A percentile compares a stretch with the other conserved stretches of the same genome.
phyloP scores from a whole-genome alignment of 2,797 vertebrate species.

The Enteromius afrohamiltoni region DNA sequence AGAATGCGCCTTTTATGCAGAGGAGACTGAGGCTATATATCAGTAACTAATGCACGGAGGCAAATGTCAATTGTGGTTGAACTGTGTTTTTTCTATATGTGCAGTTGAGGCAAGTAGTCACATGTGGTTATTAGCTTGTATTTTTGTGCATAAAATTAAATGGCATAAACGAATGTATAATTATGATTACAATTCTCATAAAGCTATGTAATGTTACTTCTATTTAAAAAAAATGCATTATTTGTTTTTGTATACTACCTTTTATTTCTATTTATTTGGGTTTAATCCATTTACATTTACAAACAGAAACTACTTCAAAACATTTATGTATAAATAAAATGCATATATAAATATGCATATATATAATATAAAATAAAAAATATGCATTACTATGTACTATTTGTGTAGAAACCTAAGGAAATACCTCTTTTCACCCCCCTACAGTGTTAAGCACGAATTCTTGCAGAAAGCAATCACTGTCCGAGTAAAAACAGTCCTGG shows the following conservation, averaged over 20 bases:
- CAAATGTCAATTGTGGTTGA: neutral
- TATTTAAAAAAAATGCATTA: neutral
- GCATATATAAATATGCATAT: neutral
- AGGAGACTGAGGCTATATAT: neutral
- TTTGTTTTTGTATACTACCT: neutral
- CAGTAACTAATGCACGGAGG: neutral
- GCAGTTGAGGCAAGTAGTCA: neutral
- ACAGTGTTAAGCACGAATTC: conserved; percentile 1
- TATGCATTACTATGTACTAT: neutral
- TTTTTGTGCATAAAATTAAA: neutral
- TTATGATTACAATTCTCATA: neutral
- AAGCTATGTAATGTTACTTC: neutral
- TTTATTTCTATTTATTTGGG: neutral
- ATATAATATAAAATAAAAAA: neutral
- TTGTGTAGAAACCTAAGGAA: neutral
- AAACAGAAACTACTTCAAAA: conserved; percentile 1
- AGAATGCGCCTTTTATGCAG: neutral
- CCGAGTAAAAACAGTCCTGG: conserved; percentile 56
- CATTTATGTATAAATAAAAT: neutral
- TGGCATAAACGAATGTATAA: neutral
- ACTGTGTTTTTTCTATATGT: neutral
- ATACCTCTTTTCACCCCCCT: conserved; percentile 3
- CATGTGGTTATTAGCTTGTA: neutral
- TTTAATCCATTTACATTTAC: neutral
- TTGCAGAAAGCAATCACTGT: neutral